phyloP scores from a whole-genome alignment of 23 tunicate genomes.

The Pegea sp. region DNA sequence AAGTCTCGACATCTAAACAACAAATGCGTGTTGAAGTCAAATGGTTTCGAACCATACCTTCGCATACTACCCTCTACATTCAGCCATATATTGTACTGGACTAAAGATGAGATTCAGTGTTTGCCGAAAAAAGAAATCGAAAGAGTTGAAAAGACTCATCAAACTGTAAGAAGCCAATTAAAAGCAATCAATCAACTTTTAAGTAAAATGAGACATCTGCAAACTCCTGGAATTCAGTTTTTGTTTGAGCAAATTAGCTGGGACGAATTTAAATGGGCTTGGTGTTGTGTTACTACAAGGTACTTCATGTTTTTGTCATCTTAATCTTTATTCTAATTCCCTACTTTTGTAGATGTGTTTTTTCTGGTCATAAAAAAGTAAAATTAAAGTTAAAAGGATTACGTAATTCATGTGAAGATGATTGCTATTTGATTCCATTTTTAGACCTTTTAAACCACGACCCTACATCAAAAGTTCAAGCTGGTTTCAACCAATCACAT shows the following conservation, averaged over 20 bases:
- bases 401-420: slow-evolving; percentile 21
- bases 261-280: slow-evolving; percentile 48
- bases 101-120: background rate
- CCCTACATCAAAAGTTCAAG: slow-evolving; percentile 17
- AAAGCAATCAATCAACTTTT: slow-evolving; percentile 6
- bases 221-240: no score
- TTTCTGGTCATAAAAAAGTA: no score
- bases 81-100: slow-evolving; percentile 40
- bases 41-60: slow-evolving; percentile 21
- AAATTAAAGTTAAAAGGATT: no score
- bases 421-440: slow-evolving; percentile 50
- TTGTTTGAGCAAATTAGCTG: slow-evolving; percentile 5
- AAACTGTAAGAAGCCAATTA: slow-evolving; percentile 5
- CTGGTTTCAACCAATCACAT: slow-evolving; percentile 11
- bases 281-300: slow-evolving; percentile 77
- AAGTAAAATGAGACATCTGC: background rate
- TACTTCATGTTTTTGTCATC: background rate
- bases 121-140: slow-evolving; percentile 5
- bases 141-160: background rate
- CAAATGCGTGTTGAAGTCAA: no score
- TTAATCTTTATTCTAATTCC: no score
- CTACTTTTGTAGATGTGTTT: slow-evolving; percentile 23
- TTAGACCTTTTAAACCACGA: slow-evolving; percentile 62
- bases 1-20: slow-evolving; percentile 12
- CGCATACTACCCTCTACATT: slow-evolving; percentile 15